Evolutionary conservation across 2,888 invertebrate species (phyloP).

Genomic region (Spialia ferax): DNA sequence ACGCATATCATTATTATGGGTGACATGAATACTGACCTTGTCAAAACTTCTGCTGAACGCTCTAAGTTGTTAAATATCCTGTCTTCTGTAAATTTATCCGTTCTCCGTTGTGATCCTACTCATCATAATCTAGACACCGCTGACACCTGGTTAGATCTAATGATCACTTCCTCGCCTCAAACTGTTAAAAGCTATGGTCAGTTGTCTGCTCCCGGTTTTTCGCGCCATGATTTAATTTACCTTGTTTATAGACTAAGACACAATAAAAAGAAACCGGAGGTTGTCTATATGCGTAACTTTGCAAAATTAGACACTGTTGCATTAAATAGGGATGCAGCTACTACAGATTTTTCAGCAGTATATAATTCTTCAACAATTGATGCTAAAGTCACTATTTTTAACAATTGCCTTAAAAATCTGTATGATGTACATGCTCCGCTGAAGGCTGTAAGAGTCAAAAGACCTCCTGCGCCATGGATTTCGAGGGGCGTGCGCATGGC

Average conservation of each 20-base stretch:
- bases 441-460: neutral
- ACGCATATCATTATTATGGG: slow-evolving; percentile 16
- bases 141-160: too few species aligned
- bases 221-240: too few species aligned
- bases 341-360: neutral
- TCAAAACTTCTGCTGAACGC: neutral
- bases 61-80: neutral
- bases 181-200: too few species aligned
- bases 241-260: too few species aligned
- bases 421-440: slow-evolving; percentile 14
- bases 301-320: neutral
- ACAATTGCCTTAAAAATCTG: neutral
- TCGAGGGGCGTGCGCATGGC: neutral
- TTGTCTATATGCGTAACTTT: too few species aligned
- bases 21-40: slow-evolving; percentile 18
- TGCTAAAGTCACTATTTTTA: slow-evolving; percentile 15
- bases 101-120: neutral
- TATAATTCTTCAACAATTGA: slow-evolving; percentile 5
- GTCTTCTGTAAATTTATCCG: slow-evolving; percentile 1
- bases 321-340: neutral
- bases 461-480: slow-evolving; percentile 13
- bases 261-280: too few species aligned
- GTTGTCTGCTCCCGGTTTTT: too few species aligned
- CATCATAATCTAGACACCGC: too few species aligned
- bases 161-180: too few species aligned